Evolutionary conservation across 2,113 vertebrate genomes (phyloP).

Genomic region (Spermophilus dauricus): DNA sequence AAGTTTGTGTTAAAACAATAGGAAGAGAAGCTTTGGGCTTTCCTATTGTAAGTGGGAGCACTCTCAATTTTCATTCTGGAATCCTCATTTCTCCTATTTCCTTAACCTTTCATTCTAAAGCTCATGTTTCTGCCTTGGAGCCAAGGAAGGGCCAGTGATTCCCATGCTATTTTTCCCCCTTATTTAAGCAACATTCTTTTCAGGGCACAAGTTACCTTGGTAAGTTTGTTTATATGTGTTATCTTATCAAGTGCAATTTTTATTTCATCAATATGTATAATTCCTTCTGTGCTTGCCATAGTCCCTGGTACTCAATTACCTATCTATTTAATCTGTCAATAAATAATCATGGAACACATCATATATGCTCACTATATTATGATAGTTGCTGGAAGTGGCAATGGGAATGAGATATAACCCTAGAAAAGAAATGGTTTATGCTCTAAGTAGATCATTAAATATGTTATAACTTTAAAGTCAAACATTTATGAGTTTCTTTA

Average conservation of each 20-base stretch:
- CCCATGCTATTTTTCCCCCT: neutral
- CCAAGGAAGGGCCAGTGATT: neutral
- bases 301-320: neutral
- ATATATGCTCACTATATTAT: neutral
- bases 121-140: neutral
- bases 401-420: neutral
- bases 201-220: neutral
- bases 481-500: neutral
- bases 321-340: neutral
- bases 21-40: neutral
- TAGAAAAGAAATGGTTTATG: neutral
- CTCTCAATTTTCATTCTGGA: neutral
- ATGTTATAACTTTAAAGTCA: neutral
- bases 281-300: neutral
- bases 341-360: neutral
- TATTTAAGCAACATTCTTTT: neutral
- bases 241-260: neutral
- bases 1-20: neutral
- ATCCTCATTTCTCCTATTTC: neutral
- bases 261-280: neutral
- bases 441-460: neutral
- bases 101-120: neutral
- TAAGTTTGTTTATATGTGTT: neutral
- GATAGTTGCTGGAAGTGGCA: neutral
- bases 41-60: neutral